Base-by-base conservation (phyloP, 2,113 vertebrate genomes). In the Chaetodon auriga region DNA sequence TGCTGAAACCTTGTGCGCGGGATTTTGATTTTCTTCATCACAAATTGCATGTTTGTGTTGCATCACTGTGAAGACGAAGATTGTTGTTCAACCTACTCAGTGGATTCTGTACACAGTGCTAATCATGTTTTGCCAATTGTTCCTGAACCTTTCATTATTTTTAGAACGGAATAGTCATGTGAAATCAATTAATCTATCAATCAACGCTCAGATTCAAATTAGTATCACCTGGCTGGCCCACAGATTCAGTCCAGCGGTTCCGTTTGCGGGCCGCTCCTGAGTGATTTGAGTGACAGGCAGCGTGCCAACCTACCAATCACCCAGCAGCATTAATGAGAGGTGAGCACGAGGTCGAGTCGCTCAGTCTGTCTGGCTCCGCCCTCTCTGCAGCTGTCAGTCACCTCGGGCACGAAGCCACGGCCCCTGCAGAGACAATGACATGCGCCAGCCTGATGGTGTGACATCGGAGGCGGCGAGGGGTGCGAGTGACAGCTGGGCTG, bases 351-450 rank as follows among this genome's bases (percentile, higher is more conserved):
- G 87, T 92, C 49, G 80, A 79, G 74, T 55, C 23, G 69, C 78
- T 78, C 68, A 3, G 66, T 41, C 86, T 49, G 81, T 87, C 77
- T 79, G 89, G 89, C 90, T 86, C 91, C 91, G 81, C 92, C 91
- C 90, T 78, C 91, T 81, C 84, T 38, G 74, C 92, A 84, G 88
- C 90, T 93, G 89, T 89, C 91, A 84, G 82, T 93, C 91, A 92
- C 92, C 90, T 78, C 79, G 30, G 58, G 89, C 90, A 14, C 19
- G 11, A 23, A 82, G 87, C 92, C 83, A 75, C 70, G 16, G 60
- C 83, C 75, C 87, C 76, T 21, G 83, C 49, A 48, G 82, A 88
- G 87, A 87, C 83, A 41, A 76, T 83, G 92, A 89, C 90, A 89
- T 38, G 60, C 43, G 66, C 48, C 83, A 76, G 83, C 82, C 81